Evolutionary conservation across 2,113 vertebrate genomes (phyloP).

Genomic region (Dolichallabes microphthalmus): DNA sequence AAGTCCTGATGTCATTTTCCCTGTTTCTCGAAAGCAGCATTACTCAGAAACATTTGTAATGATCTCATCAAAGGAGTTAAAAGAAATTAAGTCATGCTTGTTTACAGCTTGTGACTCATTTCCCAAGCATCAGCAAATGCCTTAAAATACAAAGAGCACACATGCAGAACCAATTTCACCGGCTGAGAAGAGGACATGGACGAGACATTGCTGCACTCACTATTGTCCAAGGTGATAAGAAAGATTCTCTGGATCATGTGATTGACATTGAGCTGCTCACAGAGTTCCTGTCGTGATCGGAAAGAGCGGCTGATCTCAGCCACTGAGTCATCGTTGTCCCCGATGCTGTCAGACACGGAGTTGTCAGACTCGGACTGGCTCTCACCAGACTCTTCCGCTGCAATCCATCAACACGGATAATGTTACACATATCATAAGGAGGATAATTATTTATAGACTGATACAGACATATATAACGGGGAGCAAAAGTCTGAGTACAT

Average conservation of each 20-base stretch:
- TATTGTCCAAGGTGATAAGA: constrained; percentile 96
- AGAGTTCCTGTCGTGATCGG: constrained; percentile 91
- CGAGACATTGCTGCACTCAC: constrained; percentile 71
- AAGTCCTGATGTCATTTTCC: constrained; percentile 20
- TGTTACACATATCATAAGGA: background rate
- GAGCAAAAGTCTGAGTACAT: background rate
- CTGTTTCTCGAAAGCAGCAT: constrained; percentile 28
- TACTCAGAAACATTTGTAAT: constrained; percentile 9
- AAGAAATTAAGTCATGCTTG: background rate
- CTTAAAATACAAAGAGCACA: background rate
- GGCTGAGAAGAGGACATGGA: background rate
- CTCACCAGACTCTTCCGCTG: constrained; percentile 81
- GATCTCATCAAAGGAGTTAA: constrained; percentile 23
- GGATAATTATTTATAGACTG: background rate
- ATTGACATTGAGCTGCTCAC: constrained; percentile 98
- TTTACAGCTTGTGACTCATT: background rate
- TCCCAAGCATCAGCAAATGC: background rate
- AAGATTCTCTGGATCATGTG: constrained; percentile 99
- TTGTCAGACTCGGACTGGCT: constrained; percentile 96
- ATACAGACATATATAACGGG: background rate
- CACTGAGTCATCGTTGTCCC: constrained; percentile 93
- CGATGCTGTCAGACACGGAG: constrained; percentile 92
- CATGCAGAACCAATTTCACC: background rate
- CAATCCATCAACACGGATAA: constrained; percentile 21
- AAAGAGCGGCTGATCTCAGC: constrained; percentile 95